Evolutionary conservation across 2,113 vertebrate genomes (phyloP), one percentile per base, ranked within the genome.

Genomic region (Notothenia rossii): DNA sequence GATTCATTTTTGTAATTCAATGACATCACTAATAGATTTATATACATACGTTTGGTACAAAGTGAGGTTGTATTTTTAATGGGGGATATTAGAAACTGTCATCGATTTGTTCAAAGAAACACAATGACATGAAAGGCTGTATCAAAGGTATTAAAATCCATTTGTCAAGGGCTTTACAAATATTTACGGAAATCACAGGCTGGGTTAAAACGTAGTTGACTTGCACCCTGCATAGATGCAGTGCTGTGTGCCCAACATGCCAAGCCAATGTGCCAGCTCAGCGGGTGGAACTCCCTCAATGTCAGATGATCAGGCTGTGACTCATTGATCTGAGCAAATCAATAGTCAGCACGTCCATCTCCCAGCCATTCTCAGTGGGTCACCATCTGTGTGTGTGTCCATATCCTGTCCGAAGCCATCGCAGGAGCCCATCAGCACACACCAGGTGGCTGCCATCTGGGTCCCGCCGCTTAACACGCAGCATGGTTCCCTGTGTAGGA

Each of bases 291-390:
- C 69, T 84, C 68, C 81, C 88, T 71, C 79, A 64, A 71, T 84
- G 86, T 91, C 86, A 80, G 85, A 89, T 84, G 79, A 87, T 87
- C 92, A 92, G 92, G 92, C 91, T 93, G 92, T 82, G 85, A 93
- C 84, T 89, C 94, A 94, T 88, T 89, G 92, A 93, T 91, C 92
- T 93, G 91, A 89, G 85, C 87, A 93, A 92, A 92, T 92, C 90
- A 91, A 93, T 92, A 91, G 75, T 81, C 83, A 84, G 80, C 69
- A 77, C n/a, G 84, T 90, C 89, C 92, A 86, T 92, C 88, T 91
- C 76, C 59, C 66, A 25, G 82, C 85, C 82, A 71, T 75, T 82
- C 84, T 82, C 81, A 72, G 86, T 80, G 73, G 77, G 90, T 90
- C 59, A 58, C 91, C 92, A 92, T 93, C 91, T 94, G 93, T 89